These are phyloP conservation scores for Tapirus indicus DNA, from an alignment of 2,797 vertebrate genomes.

Conservation along the genomic window DNA sequence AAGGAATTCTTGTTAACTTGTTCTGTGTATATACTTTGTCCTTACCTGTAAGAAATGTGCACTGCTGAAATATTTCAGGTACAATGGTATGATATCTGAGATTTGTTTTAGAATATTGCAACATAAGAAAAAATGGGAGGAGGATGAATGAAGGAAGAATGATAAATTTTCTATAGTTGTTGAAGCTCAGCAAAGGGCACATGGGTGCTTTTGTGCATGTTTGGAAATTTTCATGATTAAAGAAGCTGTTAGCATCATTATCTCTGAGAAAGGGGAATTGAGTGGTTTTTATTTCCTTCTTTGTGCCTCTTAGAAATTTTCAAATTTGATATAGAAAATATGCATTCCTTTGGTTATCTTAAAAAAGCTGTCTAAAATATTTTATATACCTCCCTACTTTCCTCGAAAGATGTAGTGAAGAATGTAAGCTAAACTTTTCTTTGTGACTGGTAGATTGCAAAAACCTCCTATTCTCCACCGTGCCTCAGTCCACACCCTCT, in stretches of 20 bases:
- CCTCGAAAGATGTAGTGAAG: not conserved
- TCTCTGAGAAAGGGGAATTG: not conserved
- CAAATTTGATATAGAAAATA: not conserved
- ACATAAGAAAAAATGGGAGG: too few relatives aligned
- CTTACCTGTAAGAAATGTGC: not conserved
- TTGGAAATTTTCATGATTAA: not conserved
- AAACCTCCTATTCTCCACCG: rapidly evolving
- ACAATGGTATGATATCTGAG: too few relatives aligned
- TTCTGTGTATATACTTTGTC: not conserved
- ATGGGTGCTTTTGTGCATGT: rapidly evolving
- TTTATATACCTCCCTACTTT: not conserved
- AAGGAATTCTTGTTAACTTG: not conserved
- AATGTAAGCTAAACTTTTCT: not conserved
- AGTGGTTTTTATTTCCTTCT: not conserved
- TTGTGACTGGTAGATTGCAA: too few relatives aligned
- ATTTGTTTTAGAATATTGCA: not conserved
- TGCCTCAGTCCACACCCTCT: rapidly evolving
- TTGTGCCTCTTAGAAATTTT: not conserved
- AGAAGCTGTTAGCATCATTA: not conserved
- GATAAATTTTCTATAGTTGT: rapidly evolving
- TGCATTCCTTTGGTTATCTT: not conserved
- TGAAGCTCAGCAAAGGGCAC: too few relatives aligned
- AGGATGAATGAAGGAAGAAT: not conserved
- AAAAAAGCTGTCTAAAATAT: not conserved
- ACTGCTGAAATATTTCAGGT: not conserved